Evolutionary conservation across 2,113 vertebrate species (phyloP).

Genomic region (Psittacus erithacus): DNA sequence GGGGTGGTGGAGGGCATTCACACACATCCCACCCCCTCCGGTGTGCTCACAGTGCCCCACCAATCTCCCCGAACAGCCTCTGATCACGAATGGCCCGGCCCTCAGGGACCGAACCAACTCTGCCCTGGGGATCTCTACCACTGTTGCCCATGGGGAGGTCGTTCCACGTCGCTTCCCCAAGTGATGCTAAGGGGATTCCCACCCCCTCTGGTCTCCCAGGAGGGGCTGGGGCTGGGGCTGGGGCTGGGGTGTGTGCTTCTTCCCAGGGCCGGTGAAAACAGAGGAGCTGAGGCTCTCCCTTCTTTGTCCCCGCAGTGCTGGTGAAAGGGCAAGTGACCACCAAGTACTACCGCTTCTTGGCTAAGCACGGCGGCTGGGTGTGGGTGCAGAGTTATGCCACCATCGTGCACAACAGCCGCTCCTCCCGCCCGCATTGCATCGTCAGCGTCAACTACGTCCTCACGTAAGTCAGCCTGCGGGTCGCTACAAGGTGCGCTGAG

Average conservation of each 20-base stretch:
- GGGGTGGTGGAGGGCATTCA: not conserved
- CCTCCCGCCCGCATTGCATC: slow-evolving; percentile 95
- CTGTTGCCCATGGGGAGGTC: not conserved
- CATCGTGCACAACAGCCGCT: slow-evolving; percentile 97
- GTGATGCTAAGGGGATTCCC: not conserved
- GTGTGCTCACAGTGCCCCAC: not conserved
- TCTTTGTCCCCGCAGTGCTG: slow-evolving; percentile 79
- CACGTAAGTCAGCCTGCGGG: slow-evolving; percentile 84
- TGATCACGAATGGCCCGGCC: not conserved
- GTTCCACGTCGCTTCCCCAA: accelerated
- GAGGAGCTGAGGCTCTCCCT: not conserved
- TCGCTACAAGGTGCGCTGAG: not conserved
- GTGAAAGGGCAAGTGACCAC: slow-evolving; percentile 98
- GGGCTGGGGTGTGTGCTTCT: not conserved
- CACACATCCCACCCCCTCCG: accelerated
- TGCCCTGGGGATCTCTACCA: not conserved
- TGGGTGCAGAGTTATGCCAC: slow-evolving; percentile 99
- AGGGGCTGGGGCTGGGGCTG: not conserved
- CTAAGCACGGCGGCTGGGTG: slow-evolving; percentile 96
- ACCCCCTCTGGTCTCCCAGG: not conserved
- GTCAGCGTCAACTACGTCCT: slow-evolving; percentile 99
- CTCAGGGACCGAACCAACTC: not conserved
- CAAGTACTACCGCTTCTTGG: slow-evolving; percentile 95
- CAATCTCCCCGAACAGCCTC: accelerated
- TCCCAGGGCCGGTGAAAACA: not conserved